Base-by-base conservation (phyloP, 2,888 invertebrate genomes). In the Zaprionus lineosus region DNA sequence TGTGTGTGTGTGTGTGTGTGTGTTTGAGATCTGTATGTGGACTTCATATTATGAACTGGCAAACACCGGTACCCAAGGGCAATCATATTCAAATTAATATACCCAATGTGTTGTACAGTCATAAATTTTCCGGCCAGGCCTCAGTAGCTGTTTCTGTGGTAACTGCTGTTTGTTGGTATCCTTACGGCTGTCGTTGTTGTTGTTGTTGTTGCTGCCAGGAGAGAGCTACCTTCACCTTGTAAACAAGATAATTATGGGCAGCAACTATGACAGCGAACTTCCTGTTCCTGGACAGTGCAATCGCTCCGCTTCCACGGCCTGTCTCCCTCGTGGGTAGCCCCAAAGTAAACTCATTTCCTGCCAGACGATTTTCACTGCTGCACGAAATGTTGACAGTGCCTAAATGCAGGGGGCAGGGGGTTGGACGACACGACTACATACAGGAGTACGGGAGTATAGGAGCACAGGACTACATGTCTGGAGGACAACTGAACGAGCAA, bases 1-100 rank as follows among this genome's bases (percentile, higher is more conserved):
- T 36, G 43, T 43, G 1, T 33, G 14, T 28, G 15, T 37, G 24
- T 15, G 2, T 31, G 9, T 8, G 26, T 21, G 4, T 16, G 8
- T 53, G 29, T 52, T 12, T 62, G 7, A 46, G 8, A 26, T 60
- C 37, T 71, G 68, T 72, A 40, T 74, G 59, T 39, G 59, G 48
- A 50, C 48, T 62, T 58, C 48, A 56, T 60, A 84, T 82, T 84
- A 81, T 81, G 85, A 84, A 81, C 82, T 81, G 67, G 50, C 67
- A 33, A 65, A 50, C n/a, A n/a, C 61, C 82, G 57, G 60, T 51
- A 57, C 59, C 74, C 84, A 66, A 63, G 68, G 74, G 65, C 81
- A 82, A 86, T 82, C 86, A 82, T 86, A 86, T 82, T 86, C 86
- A 82, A 82, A 86, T 82, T 82, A 82, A 82, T 82, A 86, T 82